phyloP scores from a whole-genome alignment of 2,113 vertebrate species.

The Rhinogobius similis region DNA sequence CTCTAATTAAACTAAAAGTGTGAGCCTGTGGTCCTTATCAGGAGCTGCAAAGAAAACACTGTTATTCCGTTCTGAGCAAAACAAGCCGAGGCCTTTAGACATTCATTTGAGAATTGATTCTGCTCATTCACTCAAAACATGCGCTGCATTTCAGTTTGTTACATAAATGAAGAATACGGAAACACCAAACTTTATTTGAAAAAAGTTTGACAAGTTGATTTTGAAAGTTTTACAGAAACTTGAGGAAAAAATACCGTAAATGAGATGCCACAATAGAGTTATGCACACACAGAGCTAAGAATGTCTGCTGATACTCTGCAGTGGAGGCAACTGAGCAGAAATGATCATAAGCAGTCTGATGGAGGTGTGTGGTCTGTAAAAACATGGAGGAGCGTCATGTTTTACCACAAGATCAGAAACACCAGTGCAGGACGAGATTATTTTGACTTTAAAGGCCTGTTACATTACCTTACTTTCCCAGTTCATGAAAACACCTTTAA shows the following conservation, averaged over 20 bases:
- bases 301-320: too few species aligned
- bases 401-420: too few species aligned
- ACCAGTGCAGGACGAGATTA: too few species aligned
- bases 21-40: background rate
- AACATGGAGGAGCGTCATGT: too few species aligned
- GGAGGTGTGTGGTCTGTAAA: too few species aligned
- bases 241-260: background rate
- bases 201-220: background rate
- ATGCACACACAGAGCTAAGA: too few species aligned
- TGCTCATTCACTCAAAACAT: background rate
- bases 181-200: background rate
- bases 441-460: too few species aligned
- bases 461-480: too few species aligned
- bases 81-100: background rate
- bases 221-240: background rate
- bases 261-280: background rate
- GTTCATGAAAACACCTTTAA: too few species aligned
- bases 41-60: background rate
- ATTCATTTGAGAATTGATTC: conserved; percentile 8
- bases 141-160: background rate
- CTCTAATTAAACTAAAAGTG: background rate
- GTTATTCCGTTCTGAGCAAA: background rate
- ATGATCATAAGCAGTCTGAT: too few species aligned
- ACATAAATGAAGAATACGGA: background rate
- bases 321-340: too few species aligned